phyloP scores from a whole-genome alignment of 2,797 vertebrate genomes.

The Myripristis murdjan region DNA sequence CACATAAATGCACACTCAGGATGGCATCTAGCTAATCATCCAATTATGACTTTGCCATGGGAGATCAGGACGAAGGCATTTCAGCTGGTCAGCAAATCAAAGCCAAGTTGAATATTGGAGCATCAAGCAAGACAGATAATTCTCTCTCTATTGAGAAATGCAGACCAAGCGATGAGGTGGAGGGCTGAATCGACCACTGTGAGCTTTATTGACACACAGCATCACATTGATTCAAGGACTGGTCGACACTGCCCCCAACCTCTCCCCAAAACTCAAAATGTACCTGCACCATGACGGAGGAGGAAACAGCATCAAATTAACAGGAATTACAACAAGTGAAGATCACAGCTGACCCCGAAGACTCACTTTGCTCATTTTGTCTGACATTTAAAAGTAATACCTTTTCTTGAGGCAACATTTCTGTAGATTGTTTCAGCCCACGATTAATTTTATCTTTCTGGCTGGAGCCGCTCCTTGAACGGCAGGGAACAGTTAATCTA shows the following conservation, averaged over 20 bases:
- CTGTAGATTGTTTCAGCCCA: constrained; percentile 32
- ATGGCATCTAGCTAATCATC: constrained; percentile 39
- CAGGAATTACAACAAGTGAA: neutral
- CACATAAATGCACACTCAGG: constrained; percentile 3
- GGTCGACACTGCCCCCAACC: no score
- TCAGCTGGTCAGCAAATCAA: constrained; percentile 48
- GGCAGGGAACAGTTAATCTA: constrained; percentile 62
- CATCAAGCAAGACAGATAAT: constrained; percentile 16
- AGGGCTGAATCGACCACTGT: neutral
- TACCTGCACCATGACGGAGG: neutral
- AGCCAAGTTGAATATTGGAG: constrained; percentile 35
- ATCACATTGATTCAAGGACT: neutral
- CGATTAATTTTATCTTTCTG: constrained; percentile 41
- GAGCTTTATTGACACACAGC: neutral
- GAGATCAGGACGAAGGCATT: constrained; percentile 36
- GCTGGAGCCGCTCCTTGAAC: constrained; percentile 9
- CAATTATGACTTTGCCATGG: constrained; percentile 47
- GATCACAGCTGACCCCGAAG: neutral
- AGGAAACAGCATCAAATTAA: neutral
- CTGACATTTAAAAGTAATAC: constrained; percentile 45
- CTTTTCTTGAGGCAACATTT: constrained; percentile 20
- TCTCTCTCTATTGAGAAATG: constrained; percentile 27
- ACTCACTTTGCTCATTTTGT: constrained; percentile 28
- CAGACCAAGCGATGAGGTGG: constrained; percentile 8
- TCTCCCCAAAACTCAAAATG: neutral